Evolutionary conservation across 1,140 invertebrate genomes (phyloP).

Genomic region (Drosophila burlai): DNA sequence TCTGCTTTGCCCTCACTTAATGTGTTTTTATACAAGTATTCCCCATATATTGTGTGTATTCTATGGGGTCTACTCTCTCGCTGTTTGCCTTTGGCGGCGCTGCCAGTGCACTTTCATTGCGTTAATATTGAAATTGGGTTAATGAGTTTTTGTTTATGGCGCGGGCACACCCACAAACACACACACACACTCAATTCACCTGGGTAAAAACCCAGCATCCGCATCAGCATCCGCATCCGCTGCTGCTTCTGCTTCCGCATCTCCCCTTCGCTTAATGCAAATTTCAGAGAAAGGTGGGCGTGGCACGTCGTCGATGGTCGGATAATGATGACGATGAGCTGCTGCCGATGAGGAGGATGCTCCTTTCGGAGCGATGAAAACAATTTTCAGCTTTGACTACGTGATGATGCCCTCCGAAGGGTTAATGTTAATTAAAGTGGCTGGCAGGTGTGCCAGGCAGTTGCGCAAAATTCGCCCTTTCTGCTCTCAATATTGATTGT

Average conservation of each 20-base stretch:
- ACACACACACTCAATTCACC: conserved; percentile 8
- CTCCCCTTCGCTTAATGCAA: conserved; percentile 57
- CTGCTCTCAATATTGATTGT: conserved; percentile 24
- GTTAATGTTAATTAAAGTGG: conserved; percentile 72
- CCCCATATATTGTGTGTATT: neutral
- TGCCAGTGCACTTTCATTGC: conserved; percentile 66
- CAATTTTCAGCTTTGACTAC: conserved; percentile 63
- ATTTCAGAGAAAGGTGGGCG: conserved; percentile 41
- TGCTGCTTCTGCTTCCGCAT: conserved; percentile 29
- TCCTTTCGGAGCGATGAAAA: conserved; percentile 47
- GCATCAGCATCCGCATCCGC: conserved; percentile 22
- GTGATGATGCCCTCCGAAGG: conserved; percentile 29
- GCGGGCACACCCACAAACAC: conserved; percentile 10
- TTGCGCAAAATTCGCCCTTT: neutral
- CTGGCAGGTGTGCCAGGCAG: conserved; percentile 6
- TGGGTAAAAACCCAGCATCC: neutral
- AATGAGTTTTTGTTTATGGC: conserved; percentile 81
- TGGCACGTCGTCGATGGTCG: conserved; percentile 8
- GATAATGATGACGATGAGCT: conserved; percentile 20
- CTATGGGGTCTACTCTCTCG: neutral
- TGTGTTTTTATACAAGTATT: neutral
- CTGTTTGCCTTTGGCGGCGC: conserved; percentile 59
- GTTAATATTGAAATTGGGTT: conserved; percentile 80
- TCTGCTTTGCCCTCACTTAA: neutral
- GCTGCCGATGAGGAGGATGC: conserved; percentile 17